Percentiles rank a stretch among this genome's conserved stretches.
Conservation (phyloP, 2,888 invertebrate genomes). For the Machimus rusticus region DNA sequence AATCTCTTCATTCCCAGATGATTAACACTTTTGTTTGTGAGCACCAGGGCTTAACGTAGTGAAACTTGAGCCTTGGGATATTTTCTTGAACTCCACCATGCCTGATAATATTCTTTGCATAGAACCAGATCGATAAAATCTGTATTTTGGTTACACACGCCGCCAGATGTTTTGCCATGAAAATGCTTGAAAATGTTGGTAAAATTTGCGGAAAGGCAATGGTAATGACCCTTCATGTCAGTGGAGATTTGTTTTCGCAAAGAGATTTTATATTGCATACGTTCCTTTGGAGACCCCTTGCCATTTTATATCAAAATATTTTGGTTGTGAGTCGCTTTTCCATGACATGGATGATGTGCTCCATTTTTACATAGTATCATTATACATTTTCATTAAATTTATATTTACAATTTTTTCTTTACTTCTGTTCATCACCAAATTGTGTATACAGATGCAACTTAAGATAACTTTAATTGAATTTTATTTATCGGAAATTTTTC, state of each 20-base stretch:
- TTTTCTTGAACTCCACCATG: background rate
- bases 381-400: no score
- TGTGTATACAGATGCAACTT: no score
- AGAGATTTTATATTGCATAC: background rate
- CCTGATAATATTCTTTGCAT: background rate
- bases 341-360: no score
- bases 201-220: background rate
- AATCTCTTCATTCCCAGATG: background rate
- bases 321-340: background rate
- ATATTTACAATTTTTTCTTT: no score
- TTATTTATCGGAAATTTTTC: no score
- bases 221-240: background rate
- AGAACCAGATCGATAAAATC: background rate
- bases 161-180: background rate
- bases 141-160: background rate
- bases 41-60: background rate
- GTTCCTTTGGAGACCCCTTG: background rate
- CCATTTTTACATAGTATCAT: no score
- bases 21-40: background rate
- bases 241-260: background rate
- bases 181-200: background rate
- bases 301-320: background rate
- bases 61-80: background rate
- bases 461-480: no score
- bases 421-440: no score